Conservation (phyloP, 2,888 invertebrate genomes). For the Calameuta idolon region DNA sequence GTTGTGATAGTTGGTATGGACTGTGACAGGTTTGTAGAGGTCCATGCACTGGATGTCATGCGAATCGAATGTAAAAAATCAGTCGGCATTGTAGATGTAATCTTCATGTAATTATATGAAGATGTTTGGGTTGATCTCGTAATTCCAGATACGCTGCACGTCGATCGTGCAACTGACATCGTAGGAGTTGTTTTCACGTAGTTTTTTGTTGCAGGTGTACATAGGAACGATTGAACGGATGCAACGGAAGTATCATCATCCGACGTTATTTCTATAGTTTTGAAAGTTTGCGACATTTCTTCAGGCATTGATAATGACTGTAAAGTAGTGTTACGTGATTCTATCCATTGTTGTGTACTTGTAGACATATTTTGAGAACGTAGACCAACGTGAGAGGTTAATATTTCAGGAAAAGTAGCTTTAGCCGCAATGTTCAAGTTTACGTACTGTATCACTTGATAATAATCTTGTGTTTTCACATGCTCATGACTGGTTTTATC, state of each 20-base stretch:
- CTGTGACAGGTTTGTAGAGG: neutral
- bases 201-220: neutral
- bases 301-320: neutral
- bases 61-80: neutral
- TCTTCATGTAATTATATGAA: neutral
- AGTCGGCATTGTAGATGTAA: neutral
- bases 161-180: neutral
- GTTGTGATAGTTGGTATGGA: neutral
- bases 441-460: neutral
- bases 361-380: neutral
- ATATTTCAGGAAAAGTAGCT: neutral
- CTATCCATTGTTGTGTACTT: neutral
- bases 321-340: neutral
- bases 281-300: neutral
- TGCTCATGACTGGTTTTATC: neutral
- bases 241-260: neutral
- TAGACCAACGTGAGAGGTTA: neutral
- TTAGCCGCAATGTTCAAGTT: neutral
- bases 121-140: neutral
- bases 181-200: neutral
- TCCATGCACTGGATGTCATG: neutral
- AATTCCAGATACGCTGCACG: neutral
- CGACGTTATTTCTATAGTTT: neutral
- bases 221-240: neutral
- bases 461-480: neutral